Evolutionary conservation across 2,797 vertebrate species (phyloP).

Genomic region (Clangula hyemalis): DNA sequence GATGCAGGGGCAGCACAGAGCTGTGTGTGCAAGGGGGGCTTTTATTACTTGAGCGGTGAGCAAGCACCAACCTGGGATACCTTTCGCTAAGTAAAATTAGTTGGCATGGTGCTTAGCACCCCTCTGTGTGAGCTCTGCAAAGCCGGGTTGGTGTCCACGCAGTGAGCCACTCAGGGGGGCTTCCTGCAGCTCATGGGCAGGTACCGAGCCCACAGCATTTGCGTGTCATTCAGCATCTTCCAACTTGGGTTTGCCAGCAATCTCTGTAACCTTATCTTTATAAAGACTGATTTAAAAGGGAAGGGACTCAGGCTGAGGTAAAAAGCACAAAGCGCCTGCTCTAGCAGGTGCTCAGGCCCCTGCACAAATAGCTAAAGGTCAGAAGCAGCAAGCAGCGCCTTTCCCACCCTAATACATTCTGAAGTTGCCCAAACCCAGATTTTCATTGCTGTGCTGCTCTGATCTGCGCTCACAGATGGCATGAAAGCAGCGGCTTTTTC

Average conservation of each 20-base stretch:
- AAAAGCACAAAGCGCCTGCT: not conserved
- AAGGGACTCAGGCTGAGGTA: not conserved
- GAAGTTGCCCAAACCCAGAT: not conserved
- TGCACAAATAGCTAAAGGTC: not conserved
- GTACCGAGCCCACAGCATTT: not conserved
- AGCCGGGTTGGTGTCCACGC: accelerated
- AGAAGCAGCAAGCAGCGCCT: accelerated
- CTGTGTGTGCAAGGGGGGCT: accelerated
- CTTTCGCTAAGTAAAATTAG: not conserved
- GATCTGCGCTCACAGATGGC: not conserved
- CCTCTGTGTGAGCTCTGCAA: not conserved
- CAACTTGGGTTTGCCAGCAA: not conserved
- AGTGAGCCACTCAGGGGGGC: not conserved
- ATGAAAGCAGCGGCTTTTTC: not conserved
- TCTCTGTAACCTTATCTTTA: not conserved
- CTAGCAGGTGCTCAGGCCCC: not conserved
- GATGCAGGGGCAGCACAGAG: not conserved
- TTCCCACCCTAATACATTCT: accelerated
- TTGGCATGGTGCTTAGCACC: accelerated
- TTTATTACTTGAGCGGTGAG: not conserved
- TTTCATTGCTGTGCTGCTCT: not conserved
- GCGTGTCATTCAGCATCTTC: not conserved
- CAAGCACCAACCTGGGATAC: accelerated
- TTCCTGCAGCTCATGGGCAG: not conserved
- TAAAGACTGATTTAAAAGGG: not conserved